phyloP scores from a whole-genome alignment of 2,888 invertebrate species.

The Aphidius colemani region DNA sequence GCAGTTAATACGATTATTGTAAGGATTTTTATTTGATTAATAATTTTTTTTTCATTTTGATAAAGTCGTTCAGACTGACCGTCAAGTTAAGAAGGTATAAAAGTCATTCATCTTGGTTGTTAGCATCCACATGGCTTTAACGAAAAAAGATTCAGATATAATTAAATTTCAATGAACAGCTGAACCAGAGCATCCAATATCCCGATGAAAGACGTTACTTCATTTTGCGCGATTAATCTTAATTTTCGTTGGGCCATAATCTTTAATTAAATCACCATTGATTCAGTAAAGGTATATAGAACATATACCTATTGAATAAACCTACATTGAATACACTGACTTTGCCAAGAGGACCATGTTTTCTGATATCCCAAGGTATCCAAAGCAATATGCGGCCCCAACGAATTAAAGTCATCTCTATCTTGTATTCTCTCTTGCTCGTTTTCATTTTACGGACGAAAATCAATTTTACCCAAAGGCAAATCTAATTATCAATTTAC shows the following conservation, averaged over 20 bases:
- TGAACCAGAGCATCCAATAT: conserved; percentile 6
- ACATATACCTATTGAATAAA: too few relatives aligned
- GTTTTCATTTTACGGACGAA: conserved; percentile 27
- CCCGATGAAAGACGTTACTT: conserved; percentile 23
- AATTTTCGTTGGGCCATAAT: conserved; percentile 56
- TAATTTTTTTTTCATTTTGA: too few relatives aligned
- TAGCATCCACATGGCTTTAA: too few relatives aligned
- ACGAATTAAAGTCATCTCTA: conserved; percentile 21
- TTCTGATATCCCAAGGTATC: conserved; percentile 13
- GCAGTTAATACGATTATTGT: too few relatives aligned
- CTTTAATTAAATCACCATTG: conserved; percentile 60
- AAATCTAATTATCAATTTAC: conserved; percentile 51
- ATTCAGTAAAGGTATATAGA: conserved; percentile 38
- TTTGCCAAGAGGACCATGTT: too few relatives aligned
- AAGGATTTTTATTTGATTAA: too few relatives aligned
- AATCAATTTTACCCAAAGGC: conserved; percentile 40
- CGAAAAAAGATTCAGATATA: neutral
- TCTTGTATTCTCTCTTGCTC: too few relatives aligned
- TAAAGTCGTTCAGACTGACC: too few relatives aligned
- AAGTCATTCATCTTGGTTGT: too few relatives aligned
- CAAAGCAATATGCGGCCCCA: conserved; percentile 18
- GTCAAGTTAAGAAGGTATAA: too few relatives aligned
- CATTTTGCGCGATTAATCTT: conserved; percentile 54
- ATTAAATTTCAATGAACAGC: conserved; percentile 18
- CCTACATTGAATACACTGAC: too few relatives aligned